Evolutionary conservation across 2,888 invertebrate species (phyloP).

Genomic region (Gibbula magus): DNA sequence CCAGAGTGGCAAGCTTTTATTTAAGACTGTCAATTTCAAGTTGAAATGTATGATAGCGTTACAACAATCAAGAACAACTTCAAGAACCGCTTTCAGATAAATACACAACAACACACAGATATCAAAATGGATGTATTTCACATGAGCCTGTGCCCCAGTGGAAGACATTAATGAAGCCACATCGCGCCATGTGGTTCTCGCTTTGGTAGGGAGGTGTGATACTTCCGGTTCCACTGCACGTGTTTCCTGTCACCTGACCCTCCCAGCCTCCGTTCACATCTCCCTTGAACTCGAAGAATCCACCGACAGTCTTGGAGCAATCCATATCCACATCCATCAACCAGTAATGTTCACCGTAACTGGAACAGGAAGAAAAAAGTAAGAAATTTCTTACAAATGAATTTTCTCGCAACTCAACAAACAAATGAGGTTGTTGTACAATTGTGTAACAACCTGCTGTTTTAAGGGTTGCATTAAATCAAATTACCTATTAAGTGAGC

Average conservation of each 20-base stretch:
- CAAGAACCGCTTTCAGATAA: no score
- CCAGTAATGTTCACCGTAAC: constrained; percentile 75
- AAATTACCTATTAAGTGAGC: constrained; percentile 57
- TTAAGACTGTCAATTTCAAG: no score
- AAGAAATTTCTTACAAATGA: no score
- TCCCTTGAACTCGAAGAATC: constrained; percentile 76
- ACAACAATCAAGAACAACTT: no score
- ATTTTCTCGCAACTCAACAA: no score
- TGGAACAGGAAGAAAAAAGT: constrained; percentile 47
- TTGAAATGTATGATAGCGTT: no score
- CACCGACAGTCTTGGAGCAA: constrained; percentile 72
- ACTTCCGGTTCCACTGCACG: constrained; percentile 65
- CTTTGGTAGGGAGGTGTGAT: constrained; percentile 51
- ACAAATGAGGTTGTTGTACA: no score
- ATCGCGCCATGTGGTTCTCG: constrained; percentile 74
- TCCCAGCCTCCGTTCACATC: constrained; percentile 73
- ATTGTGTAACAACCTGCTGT: no score
- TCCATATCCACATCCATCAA: constrained; percentile 75
- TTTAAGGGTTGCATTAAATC: no score
- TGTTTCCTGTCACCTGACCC: constrained; percentile 50
- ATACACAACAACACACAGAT: no score
- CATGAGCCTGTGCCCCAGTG: constrained; percentile 62
- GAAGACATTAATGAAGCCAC: constrained; percentile 75
- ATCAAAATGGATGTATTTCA: constrained; percentile 41
- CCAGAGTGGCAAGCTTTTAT: no score